phyloP scores from a whole-genome alignment of 1,140 invertebrate species.

The Lethrus apterus region DNA sequence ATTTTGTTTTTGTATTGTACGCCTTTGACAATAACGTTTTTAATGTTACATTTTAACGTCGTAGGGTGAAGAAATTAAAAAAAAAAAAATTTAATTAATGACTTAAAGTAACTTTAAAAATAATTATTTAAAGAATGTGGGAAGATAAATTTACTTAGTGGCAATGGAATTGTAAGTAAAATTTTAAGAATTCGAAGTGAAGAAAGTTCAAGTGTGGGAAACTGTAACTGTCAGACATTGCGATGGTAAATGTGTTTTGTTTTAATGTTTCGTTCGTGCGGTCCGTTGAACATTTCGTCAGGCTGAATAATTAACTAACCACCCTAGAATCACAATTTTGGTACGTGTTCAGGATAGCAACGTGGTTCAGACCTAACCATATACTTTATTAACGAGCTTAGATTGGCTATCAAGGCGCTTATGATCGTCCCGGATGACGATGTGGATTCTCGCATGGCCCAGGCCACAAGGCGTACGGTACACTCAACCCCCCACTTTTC shows the following conservation, averaged over 20 bases:
- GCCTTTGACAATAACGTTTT: too few relatives aligned
- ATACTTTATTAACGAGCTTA: constrained; percentile 37
- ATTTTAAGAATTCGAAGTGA: neutral
- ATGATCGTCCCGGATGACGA: constrained; percentile 22
- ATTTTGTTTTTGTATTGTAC: too few relatives aligned
- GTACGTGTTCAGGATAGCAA: constrained; percentile 37
- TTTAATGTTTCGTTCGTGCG: too few relatives aligned
- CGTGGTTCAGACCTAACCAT: constrained; percentile 24
- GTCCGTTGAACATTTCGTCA: constrained; percentile 15
- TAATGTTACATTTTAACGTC: too few relatives aligned
- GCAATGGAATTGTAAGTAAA: neutral
- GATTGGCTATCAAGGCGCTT: constrained; percentile 29
- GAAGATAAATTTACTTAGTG: neutral
- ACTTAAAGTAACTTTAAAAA: neutral
- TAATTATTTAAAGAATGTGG: neutral
- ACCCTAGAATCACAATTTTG: constrained; percentile 39
- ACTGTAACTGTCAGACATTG: too few relatives aligned
- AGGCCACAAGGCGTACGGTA: constrained; percentile 21
- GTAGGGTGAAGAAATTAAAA: too few relatives aligned
- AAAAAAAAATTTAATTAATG: too few relatives aligned
- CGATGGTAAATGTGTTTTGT: too few relatives aligned
- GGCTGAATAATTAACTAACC: constrained; percentile 40
- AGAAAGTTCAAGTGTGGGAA: neutral
- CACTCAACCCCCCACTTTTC: too few relatives aligned
- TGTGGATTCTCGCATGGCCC: too few relatives aligned